These are phyloP conservation scores for Drosophila putrida DNA, from an alignment of 2,888 invertebrate genomes.

Conservation along the genomic window DNA sequence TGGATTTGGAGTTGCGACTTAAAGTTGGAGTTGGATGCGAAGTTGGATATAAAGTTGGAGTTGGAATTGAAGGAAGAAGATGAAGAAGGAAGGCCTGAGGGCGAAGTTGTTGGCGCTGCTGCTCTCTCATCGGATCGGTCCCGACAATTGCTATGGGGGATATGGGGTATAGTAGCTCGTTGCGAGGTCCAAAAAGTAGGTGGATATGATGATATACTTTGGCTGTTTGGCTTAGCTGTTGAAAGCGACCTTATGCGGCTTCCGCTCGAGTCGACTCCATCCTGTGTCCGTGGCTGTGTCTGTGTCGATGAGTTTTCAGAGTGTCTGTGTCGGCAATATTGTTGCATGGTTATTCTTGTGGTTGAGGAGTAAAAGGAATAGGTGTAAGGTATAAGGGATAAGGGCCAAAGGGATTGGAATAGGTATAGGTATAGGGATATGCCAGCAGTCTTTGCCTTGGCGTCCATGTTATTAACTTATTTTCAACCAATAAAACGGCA, in stretches of 20 bases:
- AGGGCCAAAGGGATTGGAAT: not conserved
- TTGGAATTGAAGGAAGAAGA: slow-evolving; percentile 15
- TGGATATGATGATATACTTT: slow-evolving; percentile 83
- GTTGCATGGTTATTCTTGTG: slow-evolving; percentile 74
- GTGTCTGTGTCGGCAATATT: slow-evolving; percentile 66
- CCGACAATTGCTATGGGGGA: slow-evolving; percentile 46
- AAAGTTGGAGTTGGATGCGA: slow-evolving; percentile 8
- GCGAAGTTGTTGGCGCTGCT: slow-evolving; percentile 59
- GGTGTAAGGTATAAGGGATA: slow-evolving; percentile 4
- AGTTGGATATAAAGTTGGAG: slow-evolving; percentile 16
- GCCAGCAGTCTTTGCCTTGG: slow-evolving; percentile 28
- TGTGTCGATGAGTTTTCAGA: slow-evolving; percentile 33
- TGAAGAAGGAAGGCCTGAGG: slow-evolving; percentile 39
- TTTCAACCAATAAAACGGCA: slow-evolving; percentile 83
- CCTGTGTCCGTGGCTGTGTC: slow-evolving; percentile 8
- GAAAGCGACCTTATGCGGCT: slow-evolving; percentile 73
- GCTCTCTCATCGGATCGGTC: slow-evolving; percentile 62
- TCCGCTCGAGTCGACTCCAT: slow-evolving; percentile 53
- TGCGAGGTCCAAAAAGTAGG: slow-evolving; percentile 76
- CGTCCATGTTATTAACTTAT: slow-evolving; percentile 84
- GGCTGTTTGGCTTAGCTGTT: slow-evolving; percentile 71
- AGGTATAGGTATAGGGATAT: slow-evolving; percentile 58
- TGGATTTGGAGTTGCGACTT: not conserved
- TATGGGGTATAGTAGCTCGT: slow-evolving; percentile 25
- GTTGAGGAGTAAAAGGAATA: not conserved